phyloP scores from a whole-genome alignment of 1,140 invertebrate genomes.

The Proctacanthus coquilletti region DNA sequence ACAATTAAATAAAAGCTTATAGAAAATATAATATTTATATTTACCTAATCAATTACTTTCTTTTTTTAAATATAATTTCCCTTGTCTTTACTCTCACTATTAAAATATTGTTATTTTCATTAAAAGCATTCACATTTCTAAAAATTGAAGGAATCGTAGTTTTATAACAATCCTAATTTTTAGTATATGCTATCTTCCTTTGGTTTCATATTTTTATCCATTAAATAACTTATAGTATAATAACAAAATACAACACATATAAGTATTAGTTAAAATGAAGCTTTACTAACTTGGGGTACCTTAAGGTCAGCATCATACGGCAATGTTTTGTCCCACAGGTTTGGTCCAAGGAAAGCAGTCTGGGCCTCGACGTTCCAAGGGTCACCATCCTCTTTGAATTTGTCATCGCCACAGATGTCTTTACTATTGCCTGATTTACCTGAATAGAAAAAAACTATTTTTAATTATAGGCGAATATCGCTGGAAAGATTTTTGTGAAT shows the following conservation, averaged over 20 bases:
- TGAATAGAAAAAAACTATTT: constrained; percentile 20
- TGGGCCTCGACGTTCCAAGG: constrained; percentile 78
- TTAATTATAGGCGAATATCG: background rate
- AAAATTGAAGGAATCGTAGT: no score
- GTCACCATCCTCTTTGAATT: constrained; percentile 67
- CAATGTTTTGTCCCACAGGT: constrained; percentile 84
- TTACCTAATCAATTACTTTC: no score
- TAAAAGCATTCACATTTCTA: no score
- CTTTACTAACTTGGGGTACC: constrained; percentile 55
- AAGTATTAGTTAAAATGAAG: constrained; percentile 1
- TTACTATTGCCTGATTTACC: constrained; percentile 45
- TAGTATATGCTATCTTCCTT: no score
- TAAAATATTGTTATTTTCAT: no score
- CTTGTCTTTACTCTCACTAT: no score
- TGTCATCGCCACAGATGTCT: constrained; percentile 50
- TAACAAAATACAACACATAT: background rate
- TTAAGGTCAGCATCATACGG: constrained; percentile 87
- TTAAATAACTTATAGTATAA: background rate
- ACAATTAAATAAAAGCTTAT: no score
- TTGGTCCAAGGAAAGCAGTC: constrained; percentile 84
- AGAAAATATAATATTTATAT: no score
- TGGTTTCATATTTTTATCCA: no score
- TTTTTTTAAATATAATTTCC: no score
- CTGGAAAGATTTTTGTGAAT: background rate
- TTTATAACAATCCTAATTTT: no score